Conservation (phyloP, 2,797 vertebrate genomes). For the Xerus rutilus region DNA sequence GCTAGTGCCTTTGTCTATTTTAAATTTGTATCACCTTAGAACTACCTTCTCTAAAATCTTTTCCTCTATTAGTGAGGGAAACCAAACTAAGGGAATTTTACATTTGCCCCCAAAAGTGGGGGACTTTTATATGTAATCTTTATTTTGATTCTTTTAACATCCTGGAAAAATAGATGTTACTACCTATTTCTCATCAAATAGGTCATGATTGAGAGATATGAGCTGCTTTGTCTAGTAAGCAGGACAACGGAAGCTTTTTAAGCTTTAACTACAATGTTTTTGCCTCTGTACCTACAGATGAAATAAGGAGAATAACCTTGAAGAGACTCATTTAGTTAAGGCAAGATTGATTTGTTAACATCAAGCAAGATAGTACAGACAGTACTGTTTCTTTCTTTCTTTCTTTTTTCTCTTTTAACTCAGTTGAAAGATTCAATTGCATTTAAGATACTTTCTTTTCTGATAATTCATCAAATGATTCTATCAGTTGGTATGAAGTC, state of each 20-base stretch:
- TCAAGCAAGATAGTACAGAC: not conserved
- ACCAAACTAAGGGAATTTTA: not conserved
- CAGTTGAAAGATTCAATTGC: not conserved
- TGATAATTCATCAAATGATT: conserved; percentile 39
- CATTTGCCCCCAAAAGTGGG: not conserved
- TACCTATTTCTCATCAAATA: not conserved
- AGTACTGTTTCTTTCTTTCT: not conserved
- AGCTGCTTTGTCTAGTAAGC: not conserved
- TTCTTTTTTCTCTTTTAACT: not conserved
- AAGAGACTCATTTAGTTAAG: not conserved
- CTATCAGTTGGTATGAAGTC: not conserved
- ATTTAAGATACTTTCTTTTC: conserved; percentile 31
- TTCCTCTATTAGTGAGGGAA: not conserved
- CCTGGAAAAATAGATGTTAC: not conserved
- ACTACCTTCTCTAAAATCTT: not conserved
- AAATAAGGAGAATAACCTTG: conserved; percentile 48
- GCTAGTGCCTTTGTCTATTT: not conserved
- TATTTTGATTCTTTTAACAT: not conserved
- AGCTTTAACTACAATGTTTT: not conserved
- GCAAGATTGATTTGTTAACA: not conserved
- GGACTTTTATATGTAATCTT: not conserved
- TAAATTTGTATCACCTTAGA: not conserved
- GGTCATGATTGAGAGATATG: not conserved
- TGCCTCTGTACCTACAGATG: not conserved
- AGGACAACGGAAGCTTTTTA: not conserved